A percentile compares a stretch with the other conserved stretches of the same genome.
Conservation (phyloP, 2,113 vertebrate genomes). For the Verasper variegatus region DNA sequence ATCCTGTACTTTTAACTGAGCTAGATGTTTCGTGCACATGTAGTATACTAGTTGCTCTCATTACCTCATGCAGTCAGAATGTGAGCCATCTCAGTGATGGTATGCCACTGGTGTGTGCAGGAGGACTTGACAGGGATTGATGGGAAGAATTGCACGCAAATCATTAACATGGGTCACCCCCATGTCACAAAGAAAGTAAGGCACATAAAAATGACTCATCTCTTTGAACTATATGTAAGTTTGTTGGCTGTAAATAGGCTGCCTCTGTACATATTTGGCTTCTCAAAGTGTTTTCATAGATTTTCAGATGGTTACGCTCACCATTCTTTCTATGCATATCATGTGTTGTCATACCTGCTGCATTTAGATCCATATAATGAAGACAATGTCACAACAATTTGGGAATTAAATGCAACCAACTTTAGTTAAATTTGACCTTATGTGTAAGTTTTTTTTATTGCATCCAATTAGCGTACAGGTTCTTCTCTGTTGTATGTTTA, state of each 20-base stretch:
- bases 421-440: not conserved
- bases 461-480: not conserved
- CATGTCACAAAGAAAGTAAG: slow-evolving; percentile 77
- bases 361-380: not conserved
- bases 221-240: slow-evolving; percentile 72
- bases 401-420: not conserved
- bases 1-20: slow-evolving; percentile 57
- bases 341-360: not conserved
- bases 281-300: slow-evolving; percentile 24
- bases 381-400: not conserved
- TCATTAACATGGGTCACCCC: slow-evolving; percentile 80
- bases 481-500: slow-evolving; percentile 39
- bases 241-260: slow-evolving; percentile 55
- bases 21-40: slow-evolving; percentile 65
- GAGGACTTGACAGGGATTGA: slow-evolving; percentile 74
- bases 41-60: slow-evolving; percentile 70
- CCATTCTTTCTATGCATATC: not conserved
- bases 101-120: slow-evolving; percentile 73
- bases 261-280: slow-evolving; percentile 27
- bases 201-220: slow-evolving; percentile 69
- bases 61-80: slow-evolving; percentile 82
- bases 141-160: slow-evolving; percentile 80
- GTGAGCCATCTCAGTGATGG: slow-evolving; percentile 78
- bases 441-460: slow-evolving; percentile 1
- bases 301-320: not conserved